A percentile compares a stretch with the other conserved stretches of the same genome.
These are phyloP conservation scores for Amphibalanus amphitrite DNA, from an alignment of 1,140 invertebrate genomes.

Conservation along the genomic window DNA sequence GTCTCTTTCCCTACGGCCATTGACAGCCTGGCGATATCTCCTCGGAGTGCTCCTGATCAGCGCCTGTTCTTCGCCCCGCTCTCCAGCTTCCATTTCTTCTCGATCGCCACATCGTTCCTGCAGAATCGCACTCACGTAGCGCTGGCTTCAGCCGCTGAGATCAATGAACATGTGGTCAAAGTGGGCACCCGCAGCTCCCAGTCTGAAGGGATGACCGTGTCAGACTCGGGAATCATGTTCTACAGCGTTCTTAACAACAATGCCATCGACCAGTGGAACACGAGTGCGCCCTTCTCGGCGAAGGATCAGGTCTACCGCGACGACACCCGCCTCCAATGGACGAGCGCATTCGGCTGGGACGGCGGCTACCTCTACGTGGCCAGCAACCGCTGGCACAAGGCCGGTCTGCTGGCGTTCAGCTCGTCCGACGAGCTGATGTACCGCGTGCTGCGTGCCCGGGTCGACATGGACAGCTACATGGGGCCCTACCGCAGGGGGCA, in stretches of 20 bases:
- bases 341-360: background rate
- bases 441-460: background rate
- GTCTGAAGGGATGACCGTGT: background rate
- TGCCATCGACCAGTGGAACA: slow-evolving; percentile 4
- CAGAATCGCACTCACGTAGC: background rate
- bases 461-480: background rate
- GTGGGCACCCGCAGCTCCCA: background rate
- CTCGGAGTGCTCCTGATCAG: background rate
- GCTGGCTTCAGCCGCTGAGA: background rate
- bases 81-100: background rate
- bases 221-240: background rate
- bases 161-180: background rate
- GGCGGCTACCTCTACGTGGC: background rate
- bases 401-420: background rate
- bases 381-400: background rate
- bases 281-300: background rate
- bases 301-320: background rate
- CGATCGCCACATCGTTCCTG: background rate
- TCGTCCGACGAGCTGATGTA: background rate
- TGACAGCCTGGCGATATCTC: background rate
- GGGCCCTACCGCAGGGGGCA: background rate
- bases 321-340: background rate
- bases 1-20: background rate
- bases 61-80: background rate
- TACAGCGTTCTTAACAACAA: background rate